Evolutionary conservation across 1,140 invertebrate genomes (phyloP).

Genomic region (Aphidius ervi): DNA sequence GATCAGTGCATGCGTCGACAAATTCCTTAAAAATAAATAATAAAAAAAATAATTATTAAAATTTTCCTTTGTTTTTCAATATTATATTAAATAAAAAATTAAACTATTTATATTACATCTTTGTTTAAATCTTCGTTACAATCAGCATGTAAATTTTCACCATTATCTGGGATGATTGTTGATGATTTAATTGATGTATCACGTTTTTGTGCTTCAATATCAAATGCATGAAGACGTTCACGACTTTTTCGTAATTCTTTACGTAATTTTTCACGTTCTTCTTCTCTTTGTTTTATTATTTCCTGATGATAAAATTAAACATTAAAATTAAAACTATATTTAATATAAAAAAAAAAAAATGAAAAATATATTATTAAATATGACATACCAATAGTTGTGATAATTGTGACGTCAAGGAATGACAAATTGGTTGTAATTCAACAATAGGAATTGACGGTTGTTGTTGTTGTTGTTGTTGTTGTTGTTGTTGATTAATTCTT

Average conservation of each 20-base stretch:
- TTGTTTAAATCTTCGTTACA: conserved; percentile 34
- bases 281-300: conserved; percentile 69
- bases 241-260: conserved; percentile 67
- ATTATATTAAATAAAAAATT: not conserved
- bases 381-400: conserved; percentile 53
- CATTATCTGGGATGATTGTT: conserved; percentile 13
- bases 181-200: conserved; percentile 32
- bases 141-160: conserved; percentile 28
- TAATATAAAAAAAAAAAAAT: not conserved
- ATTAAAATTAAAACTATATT: conserved; percentile 1
- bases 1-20: conserved; percentile 10
- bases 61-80: not conserved
- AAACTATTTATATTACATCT: conserved; percentile 34
- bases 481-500: conserved; percentile 33
- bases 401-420: conserved; percentile 50
- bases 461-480: conserved; percentile 51
- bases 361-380: conserved; percentile 16
- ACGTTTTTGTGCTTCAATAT: conserved; percentile 46
- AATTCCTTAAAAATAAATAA: conserved; percentile 8
- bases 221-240: conserved; percentile 67
- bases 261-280: conserved; percentile 68
- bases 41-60: not conserved
- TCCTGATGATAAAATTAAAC: conserved; percentile 52
- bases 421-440: conserved; percentile 49
- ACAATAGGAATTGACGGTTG: conserved; percentile 38